These are phyloP conservation scores for Campylorhamphus procurvoides DNA, from an alignment of 2,113 vertebrate species.

Conservation along the genomic window DNA sequence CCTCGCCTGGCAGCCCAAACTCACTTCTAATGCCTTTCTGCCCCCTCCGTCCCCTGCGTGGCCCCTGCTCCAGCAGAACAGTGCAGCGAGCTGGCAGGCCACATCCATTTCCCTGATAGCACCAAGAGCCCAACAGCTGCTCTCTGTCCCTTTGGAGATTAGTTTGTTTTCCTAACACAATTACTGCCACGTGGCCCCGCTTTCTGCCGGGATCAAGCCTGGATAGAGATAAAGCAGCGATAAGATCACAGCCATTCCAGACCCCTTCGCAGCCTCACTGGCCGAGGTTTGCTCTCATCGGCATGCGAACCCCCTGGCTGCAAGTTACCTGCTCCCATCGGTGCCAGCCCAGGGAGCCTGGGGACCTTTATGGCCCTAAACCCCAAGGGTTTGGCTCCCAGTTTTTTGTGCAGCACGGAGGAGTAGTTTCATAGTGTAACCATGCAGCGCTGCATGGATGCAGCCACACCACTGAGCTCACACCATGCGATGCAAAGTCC, in stretches of 20 bases:
- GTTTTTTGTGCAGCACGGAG: accelerated
- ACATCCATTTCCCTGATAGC: conserved; percentile 3
- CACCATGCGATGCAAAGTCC: accelerated
- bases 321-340: background rate
- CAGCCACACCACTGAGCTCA: background rate
- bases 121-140: conserved; percentile 47
- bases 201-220: conserved; percentile 26
- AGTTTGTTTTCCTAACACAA: conserved; percentile 70
- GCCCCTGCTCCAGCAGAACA: background rate
- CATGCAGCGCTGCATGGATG: accelerated
- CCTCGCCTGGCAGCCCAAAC: background rate
- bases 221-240: conserved; percentile 47
- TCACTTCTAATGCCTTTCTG: background rate
- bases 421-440: background rate
- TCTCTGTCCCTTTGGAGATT: conserved; percentile 58
- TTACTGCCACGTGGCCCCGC: conserved; percentile 64
- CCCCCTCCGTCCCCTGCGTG: background rate
- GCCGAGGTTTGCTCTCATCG: background rate
- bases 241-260: background rate
- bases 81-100: background rate
- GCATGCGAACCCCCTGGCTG: background rate
- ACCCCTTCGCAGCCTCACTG: background rate
- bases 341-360: background rate
- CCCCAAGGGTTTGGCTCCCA: background rate
- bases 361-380: background rate